A percentile compares a stretch with the other conserved stretches of the same genome.
Evolutionary conservation across 2,113 vertebrate genomes (phyloP).

Genomic region (Alethe diademata): DNA sequence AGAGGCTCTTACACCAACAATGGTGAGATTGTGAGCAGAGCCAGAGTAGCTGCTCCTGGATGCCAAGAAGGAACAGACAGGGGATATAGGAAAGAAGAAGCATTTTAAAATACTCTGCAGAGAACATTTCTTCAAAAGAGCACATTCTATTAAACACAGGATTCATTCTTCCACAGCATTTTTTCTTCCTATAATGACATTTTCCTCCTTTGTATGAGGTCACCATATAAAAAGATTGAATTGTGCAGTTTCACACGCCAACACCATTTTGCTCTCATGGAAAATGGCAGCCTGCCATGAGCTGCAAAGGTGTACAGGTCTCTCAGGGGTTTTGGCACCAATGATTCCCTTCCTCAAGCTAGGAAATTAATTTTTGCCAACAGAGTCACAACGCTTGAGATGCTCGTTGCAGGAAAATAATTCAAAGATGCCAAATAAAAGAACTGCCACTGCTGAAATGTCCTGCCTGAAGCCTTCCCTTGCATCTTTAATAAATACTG

Average conservation of each 20-base stretch:
- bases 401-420: neutral
- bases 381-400: neutral
- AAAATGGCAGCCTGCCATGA: conserved; percentile 20
- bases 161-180: conserved; percentile 44
- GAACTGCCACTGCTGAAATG: neutral
- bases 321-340: neutral
- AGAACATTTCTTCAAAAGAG: conserved; percentile 18
- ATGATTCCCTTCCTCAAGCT: neutral
- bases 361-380: conserved; percentile 42
- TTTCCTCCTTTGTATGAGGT: conserved; percentile 19
- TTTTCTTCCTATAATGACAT: conserved; percentile 24
- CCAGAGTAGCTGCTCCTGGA: neutral
- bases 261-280: neutral
- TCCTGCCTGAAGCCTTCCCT: neutral
- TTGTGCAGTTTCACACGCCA: conserved; percentile 20
- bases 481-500: neutral
- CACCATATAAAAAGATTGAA: neutral
- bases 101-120: neutral
- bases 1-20: conserved; percentile 12
- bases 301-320: conserved; percentile 45
- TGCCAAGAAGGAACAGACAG: conserved; percentile 20
- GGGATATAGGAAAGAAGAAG: neutral
- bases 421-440: neutral
- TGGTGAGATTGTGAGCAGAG: neutral
- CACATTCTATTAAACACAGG: conserved; percentile 33